Percentiles rank a stretch among this genome's conserved stretches.
Conservation (phyloP, 2,888 invertebrate species). For the Drosophila flavopinicola region DNA sequence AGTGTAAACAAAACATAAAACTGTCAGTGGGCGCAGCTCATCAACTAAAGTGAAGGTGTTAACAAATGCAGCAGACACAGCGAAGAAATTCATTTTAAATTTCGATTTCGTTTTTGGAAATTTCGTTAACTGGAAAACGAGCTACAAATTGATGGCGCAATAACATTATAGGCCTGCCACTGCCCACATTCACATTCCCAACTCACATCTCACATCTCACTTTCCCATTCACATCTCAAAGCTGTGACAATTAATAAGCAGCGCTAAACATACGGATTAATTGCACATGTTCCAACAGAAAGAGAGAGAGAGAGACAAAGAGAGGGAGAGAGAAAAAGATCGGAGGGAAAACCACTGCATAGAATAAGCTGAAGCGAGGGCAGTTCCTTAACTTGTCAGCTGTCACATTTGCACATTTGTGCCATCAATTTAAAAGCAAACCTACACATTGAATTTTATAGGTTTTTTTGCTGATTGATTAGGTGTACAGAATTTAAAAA, state of each 20-base stretch:
- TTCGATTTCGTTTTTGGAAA: background rate
- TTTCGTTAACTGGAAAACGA: constrained; percentile 31
- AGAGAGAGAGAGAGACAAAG: too few species aligned
- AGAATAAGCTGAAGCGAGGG: constrained; percentile 34
- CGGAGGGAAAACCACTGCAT: constrained; percentile 15
- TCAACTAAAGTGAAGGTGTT: constrained; percentile 81
- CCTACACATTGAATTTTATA: too few species aligned
- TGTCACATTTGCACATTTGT: background rate
- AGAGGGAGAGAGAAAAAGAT: constrained; percentile 4
- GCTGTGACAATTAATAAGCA: constrained; percentile 78
- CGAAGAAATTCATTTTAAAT: constrained; percentile 55
- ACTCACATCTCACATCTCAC: too few species aligned
- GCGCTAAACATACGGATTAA: constrained; percentile 79
- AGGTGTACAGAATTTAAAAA: too few species aligned
- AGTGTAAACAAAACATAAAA: constrained; percentile 83
- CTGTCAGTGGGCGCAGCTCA: constrained; percentile 82
- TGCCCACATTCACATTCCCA: constrained; percentile 42
- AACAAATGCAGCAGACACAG: constrained; percentile 60
- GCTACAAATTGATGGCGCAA: constrained; percentile 69
- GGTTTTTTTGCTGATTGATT: constrained; percentile 15
- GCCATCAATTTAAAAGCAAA: background rate
- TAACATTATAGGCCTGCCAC: constrained; percentile 36
- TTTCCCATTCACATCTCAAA: constrained; percentile 25
- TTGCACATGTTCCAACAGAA: constrained; percentile 69
- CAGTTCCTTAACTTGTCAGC: constrained; percentile 35